A percentile compares a stretch with the other conserved stretches of the same genome.
phyloP scores from a whole-genome alignment of 2,797 vertebrate species.

The Sebastes nivosus region DNA sequence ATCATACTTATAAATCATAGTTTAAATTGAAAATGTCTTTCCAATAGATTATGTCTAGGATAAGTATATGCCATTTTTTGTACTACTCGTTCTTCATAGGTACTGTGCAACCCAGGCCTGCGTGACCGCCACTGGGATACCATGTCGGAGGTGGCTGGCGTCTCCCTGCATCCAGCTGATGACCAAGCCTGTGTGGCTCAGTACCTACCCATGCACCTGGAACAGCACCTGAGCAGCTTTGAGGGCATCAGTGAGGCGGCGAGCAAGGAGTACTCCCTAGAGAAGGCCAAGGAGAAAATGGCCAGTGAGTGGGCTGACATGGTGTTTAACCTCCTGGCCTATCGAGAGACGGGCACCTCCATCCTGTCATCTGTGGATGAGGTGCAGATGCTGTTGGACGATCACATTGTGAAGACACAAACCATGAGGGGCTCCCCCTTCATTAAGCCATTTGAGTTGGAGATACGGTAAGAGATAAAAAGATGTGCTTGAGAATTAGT shows the following conservation, averaged over 20 bases:
- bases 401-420: conserved; percentile 92
- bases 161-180: conserved; percentile 77
- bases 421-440: conserved; percentile 91
- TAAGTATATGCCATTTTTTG: not conserved
- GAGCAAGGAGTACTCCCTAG: conserved; percentile 88
- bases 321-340: conserved; percentile 84
- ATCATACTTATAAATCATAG: not conserved
- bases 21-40: not conserved
- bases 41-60: not conserved
- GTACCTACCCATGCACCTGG: conserved; percentile 85
- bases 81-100: conserved; percentile 40
- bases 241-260: conserved; percentile 87
- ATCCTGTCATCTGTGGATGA: conserved; percentile 89
- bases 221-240: conserved; percentile 81
- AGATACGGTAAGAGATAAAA: conserved; percentile 82
- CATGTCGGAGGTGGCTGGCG: conserved; percentile 83
- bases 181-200: conserved; percentile 75
- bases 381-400: conserved; percentile 89
- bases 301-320: conserved; percentile 82
- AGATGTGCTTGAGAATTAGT: not conserved
- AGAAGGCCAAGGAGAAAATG: conserved; percentile 91
- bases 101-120: conserved; percentile 89
- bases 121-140: conserved; percentile 87
- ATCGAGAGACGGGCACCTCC: conserved; percentile 86
- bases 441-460: conserved; percentile 87